Evolutionary conservation across 1,140 invertebrate species (phyloP), one percentile per base, ranked within the genome.

Genomic region (Bombyx mori): DNA sequence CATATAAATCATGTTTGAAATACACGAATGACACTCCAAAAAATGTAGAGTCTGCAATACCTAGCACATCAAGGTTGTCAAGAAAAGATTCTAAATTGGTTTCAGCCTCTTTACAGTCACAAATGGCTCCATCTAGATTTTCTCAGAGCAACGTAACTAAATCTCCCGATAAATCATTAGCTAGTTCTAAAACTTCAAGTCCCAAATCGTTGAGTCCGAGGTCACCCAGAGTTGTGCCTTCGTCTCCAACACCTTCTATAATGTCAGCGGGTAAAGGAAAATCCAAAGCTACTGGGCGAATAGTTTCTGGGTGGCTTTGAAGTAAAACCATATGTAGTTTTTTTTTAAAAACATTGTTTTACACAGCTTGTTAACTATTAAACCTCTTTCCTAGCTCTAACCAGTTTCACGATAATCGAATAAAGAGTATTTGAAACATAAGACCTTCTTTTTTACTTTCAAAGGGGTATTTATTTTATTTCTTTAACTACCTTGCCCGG

Each of bases 271-370:
- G 89, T 55, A 86, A 88, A 47, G 92, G 91, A 50, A 92, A 90
- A 73, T 93, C 92, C 8, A 92, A 91, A 77, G 90, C 91, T 1
- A 92, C 91, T 5, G 92, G 92, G 3, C 90, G 91, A 87, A 84
- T 91, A 9, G 88, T 92, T 50, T 90, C 91, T 26, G 92, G 92
- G 2, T 93, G 92, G 92, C 84, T 93, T 22, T 93, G 88, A 60
- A 49, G 9, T 42, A n/a, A 9, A 42, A 8, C 10, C 43, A 10
- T 52, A 5, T 35, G 26, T 35, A 35, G 2, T 35, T 35, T 2
- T 35, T 35, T 35, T 35, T 35, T n/a, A n/a, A 18, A 18, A 18
- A 18, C 1, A 18, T 18, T 18, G 12, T 18, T 35, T 35, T 3
- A 5, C 26, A 5, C 4, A 5, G 26, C 1, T 35, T 35, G 4